These are phyloP conservation scores for Pogonocichla stellata DNA, from an alignment of 2,113 vertebrate species.

Conservation along the genomic window DNA sequence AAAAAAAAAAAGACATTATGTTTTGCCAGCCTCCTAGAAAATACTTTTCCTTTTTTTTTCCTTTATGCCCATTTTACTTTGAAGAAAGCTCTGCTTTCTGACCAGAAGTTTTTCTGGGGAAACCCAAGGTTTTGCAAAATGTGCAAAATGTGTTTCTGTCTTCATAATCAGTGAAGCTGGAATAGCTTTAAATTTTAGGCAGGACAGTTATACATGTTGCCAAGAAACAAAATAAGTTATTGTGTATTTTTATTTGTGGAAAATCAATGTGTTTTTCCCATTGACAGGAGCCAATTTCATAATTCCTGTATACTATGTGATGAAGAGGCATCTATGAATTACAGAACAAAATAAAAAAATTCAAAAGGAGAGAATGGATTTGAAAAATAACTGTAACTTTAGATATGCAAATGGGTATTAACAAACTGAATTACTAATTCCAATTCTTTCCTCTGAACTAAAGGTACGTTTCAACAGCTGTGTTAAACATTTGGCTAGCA, in stretches of 20 bases:
- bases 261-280: slow-evolving; percentile 11
- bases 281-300: slow-evolving; percentile 2
- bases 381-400: slow-evolving; percentile 26
- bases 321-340: background rate
- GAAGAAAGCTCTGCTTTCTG: background rate
- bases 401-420: slow-evolving; percentile 18
- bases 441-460: background rate
- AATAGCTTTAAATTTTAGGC: background rate
- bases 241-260: slow-evolving; percentile 6
- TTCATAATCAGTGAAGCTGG: background rate
- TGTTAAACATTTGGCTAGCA: slow-evolving; percentile 23
- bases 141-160: background rate
- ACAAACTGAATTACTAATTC: background rate
- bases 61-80: background rate
- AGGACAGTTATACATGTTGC: background rate
- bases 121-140: background rate
- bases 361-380: slow-evolving; percentile 7
- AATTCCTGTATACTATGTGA: background rate
- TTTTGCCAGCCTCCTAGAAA: background rate
- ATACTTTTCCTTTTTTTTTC: background rate
- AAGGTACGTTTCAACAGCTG: slow-evolving; percentile 45
- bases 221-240: slow-evolving; percentile 12
- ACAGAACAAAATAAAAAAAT: slow-evolving; percentile 24
- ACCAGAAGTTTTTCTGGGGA: background rate
- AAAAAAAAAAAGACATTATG: background rate